Conservation (phyloP, 35 echinoderm and acorn worm species). For the Anneissia japonica region DNA sequence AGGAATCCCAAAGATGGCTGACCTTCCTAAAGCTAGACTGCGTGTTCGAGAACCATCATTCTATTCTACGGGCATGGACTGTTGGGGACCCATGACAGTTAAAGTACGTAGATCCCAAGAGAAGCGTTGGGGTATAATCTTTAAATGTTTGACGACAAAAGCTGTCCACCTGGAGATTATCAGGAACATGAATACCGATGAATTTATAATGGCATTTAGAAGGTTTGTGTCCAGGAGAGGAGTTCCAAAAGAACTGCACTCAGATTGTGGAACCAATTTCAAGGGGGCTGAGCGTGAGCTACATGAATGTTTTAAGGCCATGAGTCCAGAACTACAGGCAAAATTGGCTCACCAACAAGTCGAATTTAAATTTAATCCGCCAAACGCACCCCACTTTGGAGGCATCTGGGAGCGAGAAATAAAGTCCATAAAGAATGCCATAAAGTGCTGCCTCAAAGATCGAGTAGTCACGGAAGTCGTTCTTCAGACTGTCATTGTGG, state of each 20-base stretch:
- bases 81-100: slow-evolving; percentile 36
- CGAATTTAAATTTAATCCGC: slow-evolving; percentile 15
- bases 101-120: slow-evolving; percentile 28
- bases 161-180: slow-evolving; percentile 35
- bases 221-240: slow-evolving; percentile 4
- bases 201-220: slow-evolving; percentile 21
- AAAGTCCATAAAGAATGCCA: slow-evolving; percentile 24
- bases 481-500: slow-evolving; percentile 25
- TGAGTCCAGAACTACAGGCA: slow-evolving; percentile 19
- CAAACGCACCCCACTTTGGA: slow-evolving; percentile 18
- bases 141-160: slow-evolving; percentile 37
- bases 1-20: slow-evolving; percentile 29
- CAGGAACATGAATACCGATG: slow-evolving; percentile 22
- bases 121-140: slow-evolving; percentile 42
- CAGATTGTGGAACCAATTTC: slow-evolving; percentile 33
- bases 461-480: neutral
- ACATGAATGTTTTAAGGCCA: neutral
- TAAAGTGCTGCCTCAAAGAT: slow-evolving; percentile 8
- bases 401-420: slow-evolving; percentile 10
- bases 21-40: slow-evolving; percentile 37
- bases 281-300: slow-evolving; percentile 21
- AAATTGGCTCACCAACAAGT: slow-evolving; percentile 25
- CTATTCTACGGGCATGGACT: slow-evolving; percentile 37
- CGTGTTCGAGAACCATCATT: slow-evolving; percentile 34
- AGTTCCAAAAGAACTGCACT: slow-evolving; percentile 18